Base-by-base conservation (phyloP, 2,888 invertebrate species). In the Cosmia pyralina region DNA sequence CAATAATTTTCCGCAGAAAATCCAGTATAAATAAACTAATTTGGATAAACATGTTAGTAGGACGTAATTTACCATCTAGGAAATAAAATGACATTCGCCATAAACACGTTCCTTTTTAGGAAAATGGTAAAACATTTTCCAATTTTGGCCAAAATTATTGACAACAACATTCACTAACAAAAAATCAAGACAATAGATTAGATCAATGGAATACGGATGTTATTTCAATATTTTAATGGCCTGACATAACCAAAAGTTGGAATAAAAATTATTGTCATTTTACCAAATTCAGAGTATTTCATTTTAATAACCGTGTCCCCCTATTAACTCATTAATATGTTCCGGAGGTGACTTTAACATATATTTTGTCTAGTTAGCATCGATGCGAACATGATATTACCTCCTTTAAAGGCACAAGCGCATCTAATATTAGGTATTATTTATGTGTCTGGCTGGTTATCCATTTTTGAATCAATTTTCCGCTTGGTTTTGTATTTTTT, bases 391-490 rank as follows among this genome's bases (percentile, higher is more conserved):
- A 71, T 69, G 58, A 83, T 77, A 79, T 71, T 75, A 48, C 34
- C 55, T 62, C 76, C 67, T 46, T 73, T 67, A 50, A 52, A 57
- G 60, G 48, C 55, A 15, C 68, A 75, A 75, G 64, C 72, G 77
- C 71, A 79, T 75, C 65, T 46, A 50, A 46, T 46, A 58, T 72
- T 52, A 58, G 17, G 50, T 75, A 72, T 83, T 74, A 85, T 85
- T 85, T 84, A 85, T 85, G 68, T 67, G 85, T 85, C 85, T 85
- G 78, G 59, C 52, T 50, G 15, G 10, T 62, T 48, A 17, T 64
- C 77, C 60, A 53, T 77, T 70, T 81, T 71, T 53, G 67, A 69
- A 68, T 57, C 3, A 63, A 77, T 69, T 75, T 75, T 67, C 41
- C 58, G 50, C 57, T 48, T 53, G 17, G 7, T 57, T 76, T 28